Evolutionary conservation across 2,797 vertebrate genomes (phyloP), one percentile per base, ranked within the genome.

Genomic region (Simalia tracyae): DNA sequence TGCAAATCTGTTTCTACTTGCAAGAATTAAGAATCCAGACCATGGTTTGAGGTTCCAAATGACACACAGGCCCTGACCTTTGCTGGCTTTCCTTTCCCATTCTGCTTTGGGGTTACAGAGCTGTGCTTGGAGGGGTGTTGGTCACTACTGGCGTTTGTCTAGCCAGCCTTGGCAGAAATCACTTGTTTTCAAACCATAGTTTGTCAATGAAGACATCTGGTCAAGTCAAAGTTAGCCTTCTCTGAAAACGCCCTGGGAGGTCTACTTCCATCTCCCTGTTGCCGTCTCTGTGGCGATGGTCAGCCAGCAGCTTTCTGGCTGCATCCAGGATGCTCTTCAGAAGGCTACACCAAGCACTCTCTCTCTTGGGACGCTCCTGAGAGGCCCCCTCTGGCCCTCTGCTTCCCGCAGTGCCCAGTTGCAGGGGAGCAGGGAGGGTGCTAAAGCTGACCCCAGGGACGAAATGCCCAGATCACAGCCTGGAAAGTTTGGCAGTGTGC

Each of bases 271-370:
- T 19, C 68, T 36, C n/a, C 15, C n/a, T 31, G 12, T 5, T 28
- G 1, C 66, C n/a, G 14, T 15, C n/a, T 31, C 28, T 31, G n/a
- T 17, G 66, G 17, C 5, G n/a, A 31, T 2, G 2, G 14, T 2
- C 2, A 31, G 31, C n/a, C 2, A 0, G 2, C 2, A 0, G 31
- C 66, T 19, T 17, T 36, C 66, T 0, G 15, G 1, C 15, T 36
- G 68, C 68, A 8, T 72, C 36, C 68, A 36, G 6, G 15, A 7
- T 0, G n/a, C 15, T 72, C 68, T 36, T 2, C 6, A 1, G 6
- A 8, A 36, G 50, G 50, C 50, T 8, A 7, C 8, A 6, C 50
- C 50, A 54, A 9, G 7, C 6, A 5, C 50, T 8, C 17, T 36
- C 31, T 36, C 31, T 36, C 68, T 31, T 72, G 66, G 66, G 66